Base-by-base conservation (phyloP, 2,113 vertebrate species). In the Corynorhinus townsendii region DNA sequence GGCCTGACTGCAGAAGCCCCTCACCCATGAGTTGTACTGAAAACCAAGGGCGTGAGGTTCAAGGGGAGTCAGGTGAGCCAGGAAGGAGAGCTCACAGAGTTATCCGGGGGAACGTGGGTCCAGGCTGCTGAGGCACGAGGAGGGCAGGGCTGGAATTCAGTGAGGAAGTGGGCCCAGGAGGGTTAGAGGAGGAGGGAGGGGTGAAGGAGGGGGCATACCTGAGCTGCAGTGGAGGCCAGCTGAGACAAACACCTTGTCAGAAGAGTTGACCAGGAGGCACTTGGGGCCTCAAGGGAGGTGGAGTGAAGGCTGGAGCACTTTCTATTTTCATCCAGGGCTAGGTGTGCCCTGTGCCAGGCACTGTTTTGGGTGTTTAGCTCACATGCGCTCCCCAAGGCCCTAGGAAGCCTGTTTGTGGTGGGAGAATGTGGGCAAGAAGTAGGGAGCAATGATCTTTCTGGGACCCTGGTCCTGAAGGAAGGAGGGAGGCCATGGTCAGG, bases 311-410 rank as follows among this genome's bases (percentile, higher is more conserved):
- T 59, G 75, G 10, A n/a, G n/a, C n/a, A n/a, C n/a, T n/a, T n/a
- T n/a, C n/a, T n/a, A n/a, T n/a, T n/a, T n/a, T n/a, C n/a, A 19
- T 7, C 0, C 5, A 11, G 3, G 7, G n/a, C 22, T 7, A 14
- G 43, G 40, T 35, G 3, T 73, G 69, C 43, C 22, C n/a, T 15
- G 45, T 20, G 54, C 40, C 69, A 54, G 72, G 47, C 30, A 11
- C 69, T n/a, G 10, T 40, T 81, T 45, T 33, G 47, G 79, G 64
- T 8, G 9, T 56, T 56, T 26, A 43, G 64, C 62, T 47, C 54
- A 33, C 33, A 4, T 11, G 64, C 33, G 11, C 33, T 3, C 68
- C n/a, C 43, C 73, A 52, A 54, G 59, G 14, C n/a, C n/a, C 30
- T 7, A 14, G 11, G 62, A 68, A 52, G 66, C 80, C 49, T 64